Evolutionary conservation across 2,888 invertebrate species (phyloP).

Genomic region (Oxycera nigricornis): DNA sequence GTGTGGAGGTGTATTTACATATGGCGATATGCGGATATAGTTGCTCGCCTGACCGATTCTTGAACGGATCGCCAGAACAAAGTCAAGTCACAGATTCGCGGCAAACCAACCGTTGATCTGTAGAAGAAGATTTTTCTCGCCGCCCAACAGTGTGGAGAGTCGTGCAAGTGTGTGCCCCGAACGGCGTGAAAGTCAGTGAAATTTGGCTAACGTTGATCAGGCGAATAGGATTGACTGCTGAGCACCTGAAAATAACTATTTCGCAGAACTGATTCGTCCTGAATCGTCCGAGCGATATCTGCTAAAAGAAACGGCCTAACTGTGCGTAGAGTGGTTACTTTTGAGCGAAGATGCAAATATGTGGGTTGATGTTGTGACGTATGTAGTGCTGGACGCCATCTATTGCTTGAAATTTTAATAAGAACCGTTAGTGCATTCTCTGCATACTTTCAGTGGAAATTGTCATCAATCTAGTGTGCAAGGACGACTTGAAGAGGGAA

Average conservation of each 20-base stretch:
- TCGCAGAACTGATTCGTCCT: too few species aligned
- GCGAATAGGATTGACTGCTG: not conserved
- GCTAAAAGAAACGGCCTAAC: too few species aligned
- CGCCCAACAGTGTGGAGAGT: not conserved
- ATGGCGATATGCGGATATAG: slow-evolving; percentile 33
- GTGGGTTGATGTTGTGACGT: not conserved
- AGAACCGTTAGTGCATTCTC: too few species aligned
- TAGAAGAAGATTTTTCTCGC: not conserved
- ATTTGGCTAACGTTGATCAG: not conserved
- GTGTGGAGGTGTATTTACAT: slow-evolving; percentile 27
- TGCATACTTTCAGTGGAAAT: too few species aligned
- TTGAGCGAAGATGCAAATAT: not conserved
- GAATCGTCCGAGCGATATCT: too few species aligned
- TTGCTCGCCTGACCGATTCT: slow-evolving; percentile 31
- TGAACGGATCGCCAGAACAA: slow-evolving; percentile 29
- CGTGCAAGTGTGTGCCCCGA: slow-evolving; percentile 4
- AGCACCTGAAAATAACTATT: not conserved
- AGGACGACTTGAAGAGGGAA: too few species aligned
- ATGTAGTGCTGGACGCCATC: not conserved
- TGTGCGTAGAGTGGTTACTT: not conserved
- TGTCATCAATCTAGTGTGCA: too few species aligned
- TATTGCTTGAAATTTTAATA: not conserved
- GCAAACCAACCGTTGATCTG: slow-evolving; percentile 13
- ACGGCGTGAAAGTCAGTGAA: not conserved
- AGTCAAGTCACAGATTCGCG: slow-evolving; percentile 26